Evolutionary conservation across 2,888 invertebrate species (phyloP).

Genomic region (Melangyna quadrimaculata): DNA sequence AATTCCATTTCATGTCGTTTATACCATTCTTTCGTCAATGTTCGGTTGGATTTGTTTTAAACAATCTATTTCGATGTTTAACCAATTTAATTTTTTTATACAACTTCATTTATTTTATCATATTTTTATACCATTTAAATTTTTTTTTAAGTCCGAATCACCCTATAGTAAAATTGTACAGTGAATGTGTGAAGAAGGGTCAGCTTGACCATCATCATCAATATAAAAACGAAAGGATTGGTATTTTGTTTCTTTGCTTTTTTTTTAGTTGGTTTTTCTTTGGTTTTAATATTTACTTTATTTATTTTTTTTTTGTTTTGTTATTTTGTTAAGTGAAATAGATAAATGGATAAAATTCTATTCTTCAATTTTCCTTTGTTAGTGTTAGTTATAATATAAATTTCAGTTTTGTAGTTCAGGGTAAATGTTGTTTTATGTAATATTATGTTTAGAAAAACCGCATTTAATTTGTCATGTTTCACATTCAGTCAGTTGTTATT

Average conservation of each 20-base stretch:
- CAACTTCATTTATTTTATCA: too few species aligned
- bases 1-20: too few species aligned
- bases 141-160: neutral
- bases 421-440: neutral
- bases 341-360: neutral
- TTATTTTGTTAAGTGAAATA: neutral
- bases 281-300: neutral
- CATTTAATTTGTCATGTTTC: neutral
- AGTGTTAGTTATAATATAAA: neutral
- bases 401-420: neutral
- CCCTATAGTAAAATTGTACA: neutral
- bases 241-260: neutral
- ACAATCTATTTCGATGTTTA: too few species aligned
- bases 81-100: too few species aligned
- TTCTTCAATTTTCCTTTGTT: neutral
- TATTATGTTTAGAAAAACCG: neutral
- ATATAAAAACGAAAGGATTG: slow-evolving; percentile 23
- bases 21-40: too few species aligned
- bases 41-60: too few species aligned
- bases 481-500: neutral
- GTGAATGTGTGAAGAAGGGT: slow-evolving; percentile 49
- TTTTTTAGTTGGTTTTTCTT: neutral
- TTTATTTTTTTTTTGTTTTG: neutral
- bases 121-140: too few species aligned
- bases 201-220: slow-evolving; percentile 36